Conservation (phyloP, 2,888 invertebrate species). For the Spicauda simplicius region DNA sequence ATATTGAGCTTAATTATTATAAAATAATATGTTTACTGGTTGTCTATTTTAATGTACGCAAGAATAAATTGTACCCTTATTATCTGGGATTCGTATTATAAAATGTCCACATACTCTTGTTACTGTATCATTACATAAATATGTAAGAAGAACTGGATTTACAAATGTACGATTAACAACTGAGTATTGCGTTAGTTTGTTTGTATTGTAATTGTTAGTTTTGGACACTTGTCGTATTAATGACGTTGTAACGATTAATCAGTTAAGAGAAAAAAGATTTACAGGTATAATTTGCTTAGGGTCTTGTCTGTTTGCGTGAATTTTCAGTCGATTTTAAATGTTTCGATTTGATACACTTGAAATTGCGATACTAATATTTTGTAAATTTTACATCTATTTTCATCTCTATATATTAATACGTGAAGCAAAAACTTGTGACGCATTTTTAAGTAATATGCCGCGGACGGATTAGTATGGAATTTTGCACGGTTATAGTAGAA, state of each 20-base stretch:
- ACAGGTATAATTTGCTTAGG: too few relatives aligned
- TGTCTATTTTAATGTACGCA: neutral
- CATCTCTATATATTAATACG: too few relatives aligned
- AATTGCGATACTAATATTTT: too few relatives aligned
- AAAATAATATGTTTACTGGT: slow-evolving; percentile 1
- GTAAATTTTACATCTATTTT: too few relatives aligned
- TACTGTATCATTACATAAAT: neutral
- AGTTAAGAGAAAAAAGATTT: neutral
- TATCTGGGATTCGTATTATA: neutral
- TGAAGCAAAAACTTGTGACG: too few relatives aligned
- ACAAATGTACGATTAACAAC: neutral
- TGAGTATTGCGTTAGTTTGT: neutral
- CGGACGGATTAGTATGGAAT: too few relatives aligned
- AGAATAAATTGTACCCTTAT: neutral
- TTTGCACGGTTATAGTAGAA: too few relatives aligned
- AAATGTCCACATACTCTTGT: neutral
- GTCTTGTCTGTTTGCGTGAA: too few relatives aligned
- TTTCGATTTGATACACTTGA: too few relatives aligned
- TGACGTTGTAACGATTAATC: neutral
- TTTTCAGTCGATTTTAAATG: neutral
- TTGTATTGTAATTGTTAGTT: neutral
- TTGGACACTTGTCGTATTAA: neutral
- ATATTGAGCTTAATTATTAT: too few relatives aligned
- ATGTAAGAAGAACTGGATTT: neutral
- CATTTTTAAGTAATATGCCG: too few relatives aligned